Evolutionary conservation across 2,113 vertebrate genomes (phyloP).

Genomic region (Dromiciops gliroides): DNA sequence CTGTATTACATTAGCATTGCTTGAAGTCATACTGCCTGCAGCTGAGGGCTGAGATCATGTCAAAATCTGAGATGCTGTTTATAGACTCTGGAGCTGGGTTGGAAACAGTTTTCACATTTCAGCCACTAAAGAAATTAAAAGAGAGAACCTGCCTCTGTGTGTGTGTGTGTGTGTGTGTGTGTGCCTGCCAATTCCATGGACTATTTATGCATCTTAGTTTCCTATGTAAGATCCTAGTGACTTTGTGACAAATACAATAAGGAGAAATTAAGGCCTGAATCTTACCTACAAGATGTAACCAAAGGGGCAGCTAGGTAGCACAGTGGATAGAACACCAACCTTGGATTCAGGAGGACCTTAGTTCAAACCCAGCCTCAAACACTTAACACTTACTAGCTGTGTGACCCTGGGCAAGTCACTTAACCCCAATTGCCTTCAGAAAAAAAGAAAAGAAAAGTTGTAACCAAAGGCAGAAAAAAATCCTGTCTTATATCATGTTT

Average conservation of each 20-base stretch:
- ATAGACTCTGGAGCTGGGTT: neutral
- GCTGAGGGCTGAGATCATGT: neutral
- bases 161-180: neutral
- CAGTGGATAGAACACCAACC: too few relatives aligned
- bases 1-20: neutral
- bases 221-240: too few relatives aligned
- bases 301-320: too few relatives aligned
- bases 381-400: too few relatives aligned
- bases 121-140: constrained; percentile 11
- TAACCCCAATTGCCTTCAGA: too few relatives aligned
- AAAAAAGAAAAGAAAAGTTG: too few relatives aligned
- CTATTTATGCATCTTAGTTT: neutral
- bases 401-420: too few relatives aligned
- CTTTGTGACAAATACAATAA: neutral
- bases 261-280: neutral
- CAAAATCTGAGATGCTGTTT: neutral
- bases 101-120: neutral
- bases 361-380: too few relatives aligned
- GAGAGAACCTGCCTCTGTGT: neutral
- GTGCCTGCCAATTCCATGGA: neutral
- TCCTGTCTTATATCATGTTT: too few relatives aligned
- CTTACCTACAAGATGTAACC: neutral
- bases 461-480: too few relatives aligned
- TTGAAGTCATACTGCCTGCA: neutral
- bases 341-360: too few relatives aligned